Base-by-base conservation (phyloP, 2,888 invertebrate genomes). In the Eurytoma californica region DNA sequence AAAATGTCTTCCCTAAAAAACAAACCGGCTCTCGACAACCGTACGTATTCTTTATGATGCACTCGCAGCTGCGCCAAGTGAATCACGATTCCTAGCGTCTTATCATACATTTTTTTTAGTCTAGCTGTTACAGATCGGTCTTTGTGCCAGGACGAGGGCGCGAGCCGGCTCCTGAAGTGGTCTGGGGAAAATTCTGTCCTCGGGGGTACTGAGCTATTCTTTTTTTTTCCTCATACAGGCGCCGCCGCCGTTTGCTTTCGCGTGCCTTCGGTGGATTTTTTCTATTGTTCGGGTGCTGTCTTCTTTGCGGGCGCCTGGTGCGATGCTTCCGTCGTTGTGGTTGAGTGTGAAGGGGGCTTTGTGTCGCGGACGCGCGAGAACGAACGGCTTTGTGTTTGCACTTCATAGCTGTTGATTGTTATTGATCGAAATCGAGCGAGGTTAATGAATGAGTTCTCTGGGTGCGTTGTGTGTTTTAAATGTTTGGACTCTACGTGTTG, bases 381-480 rank as follows among this genome's bases (percentile, higher is more conserved):
- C 9, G 49, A 49, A n/a, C 7, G 53, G 13, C 69, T 55, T 55
- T 69, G 65, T 77, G 70, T 77, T 77, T 77, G 70, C 63, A 65
- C 63, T 77, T 69, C 69, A 77, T 77, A 69, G 57, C 63, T 75
- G 58, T 51, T 47, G 14, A 60, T 53, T 30, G 14, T 60, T 61
- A 63, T 61, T 63, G 68, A 20, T 47, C 65, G 57, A 30, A 70
- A 57, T 77, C 76, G 49, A 28, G 39, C 7, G 70, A 77, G 53
- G 30, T 77, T 77, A 77, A 70, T 70, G 63, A 69, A 53, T 18
- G 65, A 4, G 49, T 30, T 24, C 16, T 20, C 18, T 3, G n/a
- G 47, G 30, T 24, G 30, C 24, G 61, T 24, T 4, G 14, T 53
- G 7, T 13, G 55, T 57, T 77, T 77, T 69, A 70, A 70, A 70